Base-by-base conservation (phyloP, 2,888 invertebrate species). In the Cheiracanthium punctorium region DNA sequence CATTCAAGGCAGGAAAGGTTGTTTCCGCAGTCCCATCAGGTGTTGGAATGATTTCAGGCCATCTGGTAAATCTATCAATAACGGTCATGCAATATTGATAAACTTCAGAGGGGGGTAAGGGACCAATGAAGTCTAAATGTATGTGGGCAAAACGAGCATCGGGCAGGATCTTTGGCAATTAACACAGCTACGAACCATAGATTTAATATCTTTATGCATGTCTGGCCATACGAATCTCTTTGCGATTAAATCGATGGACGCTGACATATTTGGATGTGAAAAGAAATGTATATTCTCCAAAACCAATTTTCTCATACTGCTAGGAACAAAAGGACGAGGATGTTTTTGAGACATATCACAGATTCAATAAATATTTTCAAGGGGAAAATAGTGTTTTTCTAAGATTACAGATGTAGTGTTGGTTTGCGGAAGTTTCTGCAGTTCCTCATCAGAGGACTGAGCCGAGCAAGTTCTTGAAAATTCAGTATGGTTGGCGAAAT, bases 141-240 rank as follows among this genome's bases (percentile, higher is more conserved):
- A 74, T 48, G n/a, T 73, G 69, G 17, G 73, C n/a, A 73, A 80
- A 80, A 33, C 80, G 30, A 24, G 67, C 80, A n/a, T 73, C 80
- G 1, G 72, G 65, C 33, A 65, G 7, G 30, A 20, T 48, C 17
- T 1, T 32, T 77, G 32, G 32, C 43, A 77, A 10, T 69, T 29
- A 10, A 28, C 58, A 64, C 65, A 73, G 12, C 14, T 64, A 4
- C 41, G 20, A 64, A 71, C 65, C 64, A 20, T 30, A 37, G 5
- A 28, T 43, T 71, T 80, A 20, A 72, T 30, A 12, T 71, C n/a
- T 8, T 37, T 41, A n/a, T 20, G 0, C 72, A 72, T 80, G 30
- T 5, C 43, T 1, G 80, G 72, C 43, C 65, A 80, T 14, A 64
- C 72, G 48, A 70, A 72, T 30, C 43, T 8, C 30, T 29, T 33